A percentile compares a stretch with the other conserved stretches of the same genome.
These are phyloP conservation scores for Halichoeres trimaculatus DNA, from an alignment of 2,113 vertebrate genomes.

Conservation along the genomic window DNA sequence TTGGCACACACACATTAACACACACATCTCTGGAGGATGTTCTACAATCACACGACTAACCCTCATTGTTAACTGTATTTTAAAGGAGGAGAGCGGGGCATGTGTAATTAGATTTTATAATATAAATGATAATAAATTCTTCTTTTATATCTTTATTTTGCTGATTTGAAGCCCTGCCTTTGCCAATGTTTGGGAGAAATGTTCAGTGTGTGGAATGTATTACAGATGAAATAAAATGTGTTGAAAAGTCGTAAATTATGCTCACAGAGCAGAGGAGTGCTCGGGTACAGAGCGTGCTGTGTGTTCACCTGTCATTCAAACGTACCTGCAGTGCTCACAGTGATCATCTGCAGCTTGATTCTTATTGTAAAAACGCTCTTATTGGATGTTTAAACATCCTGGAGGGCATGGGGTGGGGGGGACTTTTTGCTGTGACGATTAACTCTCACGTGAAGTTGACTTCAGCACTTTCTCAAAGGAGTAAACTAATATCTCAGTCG, in stretches of 20 bases:
- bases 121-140: conserved; percentile 46
- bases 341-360: conserved; percentile 3
- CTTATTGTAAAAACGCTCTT: not conserved
- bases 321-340: conserved; percentile 28
- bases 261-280: not conserved
- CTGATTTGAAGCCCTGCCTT: conserved; percentile 34
- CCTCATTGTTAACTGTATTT: conserved; percentile 65
- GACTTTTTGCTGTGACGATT: not conserved
- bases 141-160: conserved; percentile 78
- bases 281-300: not conserved
- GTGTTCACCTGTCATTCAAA: not conserved
- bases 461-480: not conserved
- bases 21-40: conserved; percentile 33
- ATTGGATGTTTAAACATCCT: not conserved
- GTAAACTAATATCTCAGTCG: not conserved
- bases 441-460: not conserved
- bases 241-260: conserved; percentile 3
- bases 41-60: conserved; percentile 37
- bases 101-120: conserved; percentile 77
- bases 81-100: conserved; percentile 48
- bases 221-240: conserved; percentile 41
- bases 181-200: conserved; percentile 23
- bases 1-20: conserved; percentile 18
- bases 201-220: conserved; percentile 57
- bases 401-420: not conserved